Evolutionary conservation across 2,797 vertebrate genomes (phyloP).

Genomic region (Neopelma chrysocephalum): DNA sequence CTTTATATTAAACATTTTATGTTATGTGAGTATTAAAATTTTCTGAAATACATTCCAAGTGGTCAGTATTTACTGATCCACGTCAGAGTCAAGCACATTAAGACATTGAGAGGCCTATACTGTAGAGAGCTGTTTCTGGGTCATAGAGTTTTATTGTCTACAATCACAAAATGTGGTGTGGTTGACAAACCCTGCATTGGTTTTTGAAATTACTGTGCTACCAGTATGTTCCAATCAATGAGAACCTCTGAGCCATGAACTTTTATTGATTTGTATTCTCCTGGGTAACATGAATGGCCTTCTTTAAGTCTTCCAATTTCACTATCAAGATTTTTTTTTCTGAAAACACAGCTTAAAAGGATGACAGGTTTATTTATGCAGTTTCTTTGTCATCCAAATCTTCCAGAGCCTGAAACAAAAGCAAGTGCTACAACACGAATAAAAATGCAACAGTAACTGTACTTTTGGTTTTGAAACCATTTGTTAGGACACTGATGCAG

Average conservation of each 20-base stretch:
- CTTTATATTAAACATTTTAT: not conserved
- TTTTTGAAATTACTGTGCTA: slow-evolving; percentile 77
- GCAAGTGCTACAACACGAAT: not conserved
- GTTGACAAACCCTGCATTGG: slow-evolving; percentile 67
- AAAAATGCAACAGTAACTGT: not conserved
- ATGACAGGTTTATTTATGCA: slow-evolving; percentile 59
- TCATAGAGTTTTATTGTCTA: slow-evolving; percentile 72
- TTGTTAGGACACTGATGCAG: not conserved
- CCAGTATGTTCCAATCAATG: slow-evolving; percentile 89
- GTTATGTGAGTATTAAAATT: not conserved
- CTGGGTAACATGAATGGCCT: slow-evolving; percentile 64
- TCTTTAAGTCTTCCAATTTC: slow-evolving; percentile 73
- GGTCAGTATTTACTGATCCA: slow-evolving; percentile 36
- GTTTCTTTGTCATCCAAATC: slow-evolving; percentile 1
- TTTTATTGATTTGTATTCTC: slow-evolving; percentile 83
- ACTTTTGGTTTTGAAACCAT: not conserved
- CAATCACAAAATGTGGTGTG: slow-evolving; percentile 69
- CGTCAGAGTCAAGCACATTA: slow-evolving; percentile 53
- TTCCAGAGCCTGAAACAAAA: not conserved
- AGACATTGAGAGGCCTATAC: slow-evolving; percentile 47
- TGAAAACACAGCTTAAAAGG: slow-evolving; percentile 55
- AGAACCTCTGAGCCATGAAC: slow-evolving; percentile 85
- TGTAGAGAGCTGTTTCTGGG: slow-evolving; percentile 57
- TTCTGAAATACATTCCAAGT: slow-evolving; percentile 22
- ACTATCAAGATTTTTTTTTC: slow-evolving; percentile 56